A percentile compares a stretch with the other conserved stretches of the same genome.
Evolutionary conservation across 2,888 invertebrate species (phyloP).

Genomic region (Microctonus brassicae): DNA sequence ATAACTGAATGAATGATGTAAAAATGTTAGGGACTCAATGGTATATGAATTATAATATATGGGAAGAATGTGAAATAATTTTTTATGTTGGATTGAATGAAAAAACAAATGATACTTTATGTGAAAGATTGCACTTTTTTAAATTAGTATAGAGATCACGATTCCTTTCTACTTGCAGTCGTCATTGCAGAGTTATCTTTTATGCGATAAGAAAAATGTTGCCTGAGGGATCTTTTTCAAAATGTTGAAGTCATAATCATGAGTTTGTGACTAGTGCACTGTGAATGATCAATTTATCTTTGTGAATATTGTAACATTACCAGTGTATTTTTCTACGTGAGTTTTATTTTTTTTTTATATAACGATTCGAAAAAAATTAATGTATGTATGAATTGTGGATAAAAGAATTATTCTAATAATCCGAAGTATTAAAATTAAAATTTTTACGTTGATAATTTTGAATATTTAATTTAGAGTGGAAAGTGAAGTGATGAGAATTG

Average conservation of each 20-base stretch:
- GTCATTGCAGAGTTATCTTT: background rate
- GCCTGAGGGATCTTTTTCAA: background rate
- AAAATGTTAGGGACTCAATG: no score
- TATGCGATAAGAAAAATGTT: conserved; percentile 1
- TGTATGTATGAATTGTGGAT: no score
- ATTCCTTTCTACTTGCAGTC: background rate
- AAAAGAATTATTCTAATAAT: no score
- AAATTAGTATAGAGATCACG: background rate
- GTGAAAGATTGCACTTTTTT: background rate
- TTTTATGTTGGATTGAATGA: no score
- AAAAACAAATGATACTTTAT: background rate
- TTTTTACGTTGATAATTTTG: background rate
- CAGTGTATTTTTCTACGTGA: no score
- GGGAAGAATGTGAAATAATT: background rate
- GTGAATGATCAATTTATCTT: background rate
- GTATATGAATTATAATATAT: no score
- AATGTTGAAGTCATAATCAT: background rate
- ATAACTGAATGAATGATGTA: background rate
- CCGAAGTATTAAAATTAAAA: no score
- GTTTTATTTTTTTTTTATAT: no score
- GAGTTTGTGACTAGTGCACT: background rate
- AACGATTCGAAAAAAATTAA: no score
- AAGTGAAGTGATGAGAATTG: background rate
- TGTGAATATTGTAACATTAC: no score
- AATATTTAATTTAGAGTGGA: background rate